Conservation (phyloP, 2,888 invertebrate genomes). For the Troides helena region DNA sequence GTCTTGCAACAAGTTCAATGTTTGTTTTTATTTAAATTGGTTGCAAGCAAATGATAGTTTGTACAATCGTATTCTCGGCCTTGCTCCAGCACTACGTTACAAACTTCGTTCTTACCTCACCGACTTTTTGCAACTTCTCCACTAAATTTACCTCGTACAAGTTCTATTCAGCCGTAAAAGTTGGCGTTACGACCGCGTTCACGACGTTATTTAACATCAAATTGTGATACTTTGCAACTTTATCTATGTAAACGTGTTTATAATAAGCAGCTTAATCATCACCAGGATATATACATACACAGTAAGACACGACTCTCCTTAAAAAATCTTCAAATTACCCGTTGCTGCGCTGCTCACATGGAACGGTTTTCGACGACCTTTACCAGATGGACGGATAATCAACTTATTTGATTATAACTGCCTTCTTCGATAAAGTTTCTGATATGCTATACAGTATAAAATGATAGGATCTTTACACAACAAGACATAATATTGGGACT, state of each 20-base stretch:
- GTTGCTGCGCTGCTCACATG: no score
- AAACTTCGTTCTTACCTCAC: constrained; percentile 18
- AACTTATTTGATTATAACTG: no score
- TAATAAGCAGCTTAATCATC: neutral
- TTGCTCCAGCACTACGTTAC: constrained; percentile 12
- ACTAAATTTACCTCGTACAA: constrained; percentile 26
- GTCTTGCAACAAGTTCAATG: neutral
- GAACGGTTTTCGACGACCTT: no score
- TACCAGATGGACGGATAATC: no score
- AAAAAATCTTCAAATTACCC: no score
- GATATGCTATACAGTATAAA: no score
- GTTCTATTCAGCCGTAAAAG: constrained; percentile 22
- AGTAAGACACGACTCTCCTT: no score
- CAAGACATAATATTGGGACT: no score
- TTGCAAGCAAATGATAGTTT: constrained; percentile 32
- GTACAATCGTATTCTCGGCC: constrained; percentile 18
- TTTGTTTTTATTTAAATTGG: neutral
- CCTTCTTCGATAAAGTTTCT: no score
- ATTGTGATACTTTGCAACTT: constrained; percentile 22
- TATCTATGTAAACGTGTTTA: constrained; percentile 7
- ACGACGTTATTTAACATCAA: constrained; percentile 25
- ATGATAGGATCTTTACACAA: no score
- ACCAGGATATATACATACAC: no score
- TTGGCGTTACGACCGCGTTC: constrained; percentile 20
- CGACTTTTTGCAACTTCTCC: constrained; percentile 21